Evolutionary conservation across 1,140 invertebrate species (phyloP).

Genomic region (Cydia pomonella): DNA sequence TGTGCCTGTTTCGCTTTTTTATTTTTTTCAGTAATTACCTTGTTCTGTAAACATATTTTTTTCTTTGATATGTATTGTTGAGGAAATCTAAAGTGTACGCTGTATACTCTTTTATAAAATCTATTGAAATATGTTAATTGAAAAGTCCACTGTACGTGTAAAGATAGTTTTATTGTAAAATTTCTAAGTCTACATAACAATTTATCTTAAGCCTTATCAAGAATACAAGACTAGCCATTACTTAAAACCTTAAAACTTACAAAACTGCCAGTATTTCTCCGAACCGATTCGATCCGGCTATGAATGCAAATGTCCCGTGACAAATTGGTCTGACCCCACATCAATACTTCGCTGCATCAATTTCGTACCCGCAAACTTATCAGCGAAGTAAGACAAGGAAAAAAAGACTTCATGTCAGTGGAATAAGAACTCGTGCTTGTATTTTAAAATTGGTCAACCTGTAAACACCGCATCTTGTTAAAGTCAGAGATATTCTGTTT

Average conservation of each 20-base stretch:
- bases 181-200: not conserved
- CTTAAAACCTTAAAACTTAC: not conserved
- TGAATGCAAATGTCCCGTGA: constrained; percentile 69
- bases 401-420: not conserved
- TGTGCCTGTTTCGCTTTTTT: not conserved
- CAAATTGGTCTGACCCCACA: constrained; percentile 66
- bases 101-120: too few species aligned
- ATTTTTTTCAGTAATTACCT: not conserved
- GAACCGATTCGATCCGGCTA: constrained; percentile 6
- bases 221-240: not conserved
- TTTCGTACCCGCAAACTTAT: constrained; percentile 39
- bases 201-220: not conserved
- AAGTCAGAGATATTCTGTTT: not conserved
- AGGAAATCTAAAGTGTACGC: too few species aligned
- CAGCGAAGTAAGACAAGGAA: not conserved
- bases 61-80: too few species aligned
- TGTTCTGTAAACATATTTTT: not conserved
- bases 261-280: not conserved
- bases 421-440: not conserved
- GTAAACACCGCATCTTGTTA: constrained; percentile 36
- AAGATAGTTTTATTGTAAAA: too few species aligned
- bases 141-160: too few species aligned
- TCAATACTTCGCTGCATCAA: constrained; percentile 61
- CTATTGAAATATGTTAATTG: too few species aligned
- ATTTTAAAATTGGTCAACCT: not conserved